Conservation (phyloP, 2,113 vertebrate genomes). For the Pagrus major region DNA sequence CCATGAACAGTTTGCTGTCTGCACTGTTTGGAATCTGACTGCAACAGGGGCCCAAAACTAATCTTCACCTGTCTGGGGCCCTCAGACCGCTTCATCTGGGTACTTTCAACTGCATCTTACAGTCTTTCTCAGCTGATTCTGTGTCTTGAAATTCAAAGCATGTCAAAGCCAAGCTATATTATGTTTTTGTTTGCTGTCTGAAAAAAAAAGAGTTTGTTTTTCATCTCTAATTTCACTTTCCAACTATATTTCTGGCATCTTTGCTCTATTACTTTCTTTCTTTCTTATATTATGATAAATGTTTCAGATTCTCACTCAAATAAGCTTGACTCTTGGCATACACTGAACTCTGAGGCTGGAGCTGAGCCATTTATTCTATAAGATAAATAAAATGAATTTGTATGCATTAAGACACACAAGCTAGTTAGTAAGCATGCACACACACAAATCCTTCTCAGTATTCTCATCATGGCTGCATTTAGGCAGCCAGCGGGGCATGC, state of each 20-base stretch:
- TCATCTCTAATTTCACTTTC: too few species aligned
- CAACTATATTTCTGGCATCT: neutral
- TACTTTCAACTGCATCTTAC: too few species aligned
- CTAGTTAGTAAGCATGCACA: neutral
- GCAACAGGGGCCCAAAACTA: too few species aligned
- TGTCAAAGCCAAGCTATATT: too few species aligned
- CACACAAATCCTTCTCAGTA: conserved; percentile 27
- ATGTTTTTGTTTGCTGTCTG: too few species aligned
- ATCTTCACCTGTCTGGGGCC: too few species aligned
- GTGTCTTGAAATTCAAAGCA: too few species aligned
- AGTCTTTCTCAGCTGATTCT: too few species aligned
- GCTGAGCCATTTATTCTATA: neutral
- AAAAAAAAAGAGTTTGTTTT: too few species aligned
- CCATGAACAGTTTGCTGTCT: neutral
- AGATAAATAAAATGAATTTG: conserved; percentile 7
- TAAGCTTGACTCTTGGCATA: neutral
- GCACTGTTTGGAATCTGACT: neutral
- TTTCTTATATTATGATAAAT: neutral
- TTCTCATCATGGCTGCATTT: conserved; percentile 58
- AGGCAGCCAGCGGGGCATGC: conserved; percentile 12
- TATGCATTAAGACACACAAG: neutral
- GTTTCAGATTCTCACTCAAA: neutral
- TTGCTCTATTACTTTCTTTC: neutral
- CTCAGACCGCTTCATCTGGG: too few species aligned
- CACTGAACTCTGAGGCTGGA: neutral